Evolutionary conservation across 2,797 vertebrate genomes (phyloP), one percentile per base, ranked within the genome.

Genomic region (Pseudotriccus pelzelni): DNA sequence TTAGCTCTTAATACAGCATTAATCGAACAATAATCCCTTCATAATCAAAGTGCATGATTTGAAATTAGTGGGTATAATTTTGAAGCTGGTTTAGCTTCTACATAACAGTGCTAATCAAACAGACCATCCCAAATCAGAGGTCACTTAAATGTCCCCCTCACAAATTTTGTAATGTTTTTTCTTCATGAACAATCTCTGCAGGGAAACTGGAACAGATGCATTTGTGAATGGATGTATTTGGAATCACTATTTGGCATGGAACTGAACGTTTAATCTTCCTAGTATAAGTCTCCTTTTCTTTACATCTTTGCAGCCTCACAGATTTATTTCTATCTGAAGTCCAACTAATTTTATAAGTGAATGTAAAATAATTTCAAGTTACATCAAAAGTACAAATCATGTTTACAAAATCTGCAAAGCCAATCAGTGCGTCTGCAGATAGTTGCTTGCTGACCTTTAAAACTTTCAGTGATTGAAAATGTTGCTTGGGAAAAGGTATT

Each of bases 391-490:
- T 27, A 18, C n/a, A 89, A 82, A 72, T 46, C 7, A 28, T 12
- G 10, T 72, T 85, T 76, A 64, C 19, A 84, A 78, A 77, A 60
- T 79, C 43, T 74, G 17, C 34, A 16, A 18, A 87, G 10, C n/a
- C 36, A 55, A 1, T 30, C 49, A 41, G 2, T 49, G 19, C 15
- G 21, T 58, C 11, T 86, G 50, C 24, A 43, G 47, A 21, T 19
- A 50, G 53, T 49, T 91, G 55, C n/a, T 87, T 94, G n/a, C 96
- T 97, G 63, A 97, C 97, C 97, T 97, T 96, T 97, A 66, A 98
- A 67, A 53, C 68, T 96, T 89, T 96, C 93, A 66, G 83, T 46
- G 37, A 97, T 5, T 55, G 62, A 82, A 77, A 93, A 24, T 10
- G 68, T 84, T 78, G 66, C 68, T 79, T 96, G 80, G 50, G 87